Conservation (phyloP, 2,888 invertebrate species). For the Incurvaria masculella region DNA sequence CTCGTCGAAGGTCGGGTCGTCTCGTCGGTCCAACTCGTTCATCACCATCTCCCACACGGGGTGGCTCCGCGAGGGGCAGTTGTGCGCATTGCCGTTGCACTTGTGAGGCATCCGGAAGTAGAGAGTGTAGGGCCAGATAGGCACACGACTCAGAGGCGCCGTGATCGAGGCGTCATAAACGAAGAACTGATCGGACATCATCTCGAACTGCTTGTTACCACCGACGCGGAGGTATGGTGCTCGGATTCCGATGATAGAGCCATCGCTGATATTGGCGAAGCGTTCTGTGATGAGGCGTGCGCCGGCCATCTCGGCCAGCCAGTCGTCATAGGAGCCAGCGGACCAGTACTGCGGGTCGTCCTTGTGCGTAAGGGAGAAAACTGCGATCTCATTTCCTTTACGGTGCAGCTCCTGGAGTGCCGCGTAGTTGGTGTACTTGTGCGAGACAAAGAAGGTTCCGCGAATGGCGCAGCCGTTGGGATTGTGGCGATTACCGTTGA, state of each 20-base stretch:
- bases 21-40: constrained; percentile 91
- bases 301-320: constrained; percentile 95
- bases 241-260: constrained; percentile 83
- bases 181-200: constrained; percentile 96
- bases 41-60: constrained; percentile 97
- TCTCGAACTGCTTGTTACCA: constrained; percentile 93
- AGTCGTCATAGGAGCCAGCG: constrained; percentile 83
- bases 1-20: constrained; percentile 92
- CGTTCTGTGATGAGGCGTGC: constrained; percentile 81
- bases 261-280: constrained; percentile 90
- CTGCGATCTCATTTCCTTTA: constrained; percentile 87
- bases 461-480: constrained; percentile 88
- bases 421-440: constrained; percentile 90
- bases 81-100: constrained; percentile 91
- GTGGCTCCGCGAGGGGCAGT: constrained; percentile 87
- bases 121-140: constrained; percentile 96
- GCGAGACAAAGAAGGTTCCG: constrained; percentile 89
- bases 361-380: constrained; percentile 90
- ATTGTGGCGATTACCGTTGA: constrained; percentile 80
- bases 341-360: constrained; percentile 91
- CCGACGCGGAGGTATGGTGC: constrained; percentile 89
- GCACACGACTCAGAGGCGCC: constrained; percentile 82
- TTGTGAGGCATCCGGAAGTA: constrained; percentile 97
- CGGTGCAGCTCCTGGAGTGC: constrained; percentile 87
- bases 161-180: constrained; percentile 94